A percentile compares a stretch with the other conserved stretches of the same genome.
phyloP scores from a whole-genome alignment of 1,140 invertebrate genomes.

The Lordiphosa stackelbergi region DNA sequence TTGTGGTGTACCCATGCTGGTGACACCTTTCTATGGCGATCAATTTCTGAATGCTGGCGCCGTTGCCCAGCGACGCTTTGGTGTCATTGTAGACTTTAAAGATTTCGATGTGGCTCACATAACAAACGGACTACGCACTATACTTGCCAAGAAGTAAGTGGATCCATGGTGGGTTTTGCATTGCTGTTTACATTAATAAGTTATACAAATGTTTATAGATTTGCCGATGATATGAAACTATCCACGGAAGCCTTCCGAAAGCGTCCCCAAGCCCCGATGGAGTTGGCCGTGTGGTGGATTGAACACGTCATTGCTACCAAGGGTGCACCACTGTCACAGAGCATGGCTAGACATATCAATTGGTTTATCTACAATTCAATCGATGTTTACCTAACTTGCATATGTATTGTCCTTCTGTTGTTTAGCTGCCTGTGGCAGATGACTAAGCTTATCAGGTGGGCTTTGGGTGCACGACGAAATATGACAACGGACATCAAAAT shows the following conservation, averaged over 20 bases:
- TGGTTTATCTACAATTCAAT: constrained; percentile 81
- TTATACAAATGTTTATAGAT: constrained; percentile 56
- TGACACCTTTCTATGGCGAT: constrained; percentile 85
- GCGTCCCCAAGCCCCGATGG: constrained; percentile 78
- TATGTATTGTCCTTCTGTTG: constrained; percentile 15
- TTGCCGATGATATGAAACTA: constrained; percentile 76
- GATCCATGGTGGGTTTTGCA: background rate
- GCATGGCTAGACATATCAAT: constrained; percentile 79
- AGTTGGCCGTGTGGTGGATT: constrained; percentile 80
- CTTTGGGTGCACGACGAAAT: constrained; percentile 6
- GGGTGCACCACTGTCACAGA: constrained; percentile 76
- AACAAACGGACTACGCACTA: constrained; percentile 76
- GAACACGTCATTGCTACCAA: constrained; percentile 79
- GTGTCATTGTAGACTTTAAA: constrained; percentile 78
- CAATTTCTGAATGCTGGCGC: constrained; percentile 81
- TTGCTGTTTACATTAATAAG: background rate
- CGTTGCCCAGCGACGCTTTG: constrained; percentile 80
- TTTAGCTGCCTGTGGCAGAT: constrained; percentile 14
- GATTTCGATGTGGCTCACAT: constrained; percentile 80
- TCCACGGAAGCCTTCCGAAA: constrained; percentile 78
- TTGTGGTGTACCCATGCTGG: constrained; percentile 84
- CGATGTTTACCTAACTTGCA: constrained; percentile 79
- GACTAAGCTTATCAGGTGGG: constrained; percentile 1
- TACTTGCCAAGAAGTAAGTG: constrained; percentile 58
- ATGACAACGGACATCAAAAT: constrained; percentile 6